phyloP scores from a whole-genome alignment of 2,797 vertebrate genomes.

The Fistularia commersonii region DNA sequence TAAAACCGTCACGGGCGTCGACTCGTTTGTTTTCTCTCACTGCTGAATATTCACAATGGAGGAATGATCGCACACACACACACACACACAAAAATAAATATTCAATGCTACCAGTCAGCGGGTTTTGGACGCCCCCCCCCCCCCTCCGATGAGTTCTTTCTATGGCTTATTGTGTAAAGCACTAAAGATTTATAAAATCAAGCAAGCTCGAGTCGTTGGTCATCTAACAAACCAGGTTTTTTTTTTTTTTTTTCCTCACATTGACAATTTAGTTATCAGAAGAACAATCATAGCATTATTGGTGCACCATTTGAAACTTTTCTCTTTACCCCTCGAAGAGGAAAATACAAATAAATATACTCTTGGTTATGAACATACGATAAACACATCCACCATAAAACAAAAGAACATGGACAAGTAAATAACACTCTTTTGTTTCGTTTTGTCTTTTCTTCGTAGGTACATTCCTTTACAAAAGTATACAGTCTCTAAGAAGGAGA shows the following conservation, averaged over 20 bases:
- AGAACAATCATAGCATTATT: conserved; percentile 63
- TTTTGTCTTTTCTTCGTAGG: conserved; percentile 45
- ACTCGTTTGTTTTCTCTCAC: conserved; percentile 38
- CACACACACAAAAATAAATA: conserved; percentile 4
- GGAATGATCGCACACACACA: conserved; percentile 12
- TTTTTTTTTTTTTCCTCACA: background rate
- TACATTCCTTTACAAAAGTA: conserved; percentile 81
- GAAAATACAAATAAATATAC: conserved; percentile 70
- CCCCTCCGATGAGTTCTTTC: conserved; percentile 58
- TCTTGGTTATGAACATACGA: conserved; percentile 70
- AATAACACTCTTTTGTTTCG: conserved; percentile 52
- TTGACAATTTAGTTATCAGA: conserved; percentile 41
- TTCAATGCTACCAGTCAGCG: conserved; percentile 23
- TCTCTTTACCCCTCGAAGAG: conserved; percentile 32
- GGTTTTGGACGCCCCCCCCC: conserved; percentile 4
- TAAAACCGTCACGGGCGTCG: conserved; percentile 29
- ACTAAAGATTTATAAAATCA: conserved; percentile 64
- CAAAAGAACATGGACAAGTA: conserved; percentile 60
- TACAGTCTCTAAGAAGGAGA: conserved; percentile 75
- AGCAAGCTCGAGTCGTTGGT: conserved; percentile 45
- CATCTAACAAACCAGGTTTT: conserved; percentile 41
- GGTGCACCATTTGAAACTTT: conserved; percentile 72
- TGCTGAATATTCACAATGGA: conserved; percentile 39
- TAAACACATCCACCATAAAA: conserved; percentile 71
- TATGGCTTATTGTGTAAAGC: conserved; percentile 75